Base-by-base conservation (phyloP, 2,797 vertebrate species). In the Echeneis naucrates region DNA sequence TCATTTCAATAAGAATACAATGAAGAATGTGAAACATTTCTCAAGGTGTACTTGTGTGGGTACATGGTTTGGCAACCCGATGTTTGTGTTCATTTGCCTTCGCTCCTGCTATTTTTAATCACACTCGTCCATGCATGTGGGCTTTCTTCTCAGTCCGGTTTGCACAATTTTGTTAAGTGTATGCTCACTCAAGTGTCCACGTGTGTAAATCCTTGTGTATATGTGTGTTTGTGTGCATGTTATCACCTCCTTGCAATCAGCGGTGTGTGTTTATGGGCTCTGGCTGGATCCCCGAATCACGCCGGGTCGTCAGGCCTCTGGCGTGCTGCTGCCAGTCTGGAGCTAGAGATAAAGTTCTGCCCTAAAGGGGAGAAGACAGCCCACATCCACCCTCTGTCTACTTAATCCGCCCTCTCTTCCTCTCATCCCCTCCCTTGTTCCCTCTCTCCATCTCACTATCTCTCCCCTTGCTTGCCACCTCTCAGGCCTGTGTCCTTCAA, bases 291-390 rank as follows among this genome's bases (percentile, higher is more conserved):
- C 75, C 75, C 55, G 60, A 83, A 81, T 82, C 69, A 33, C 8
- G 37, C 48, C 19, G 24, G 64, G 77, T 85, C 33, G 56, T 17
- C 33, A 38, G 82, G 58, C 53, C 68, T 85, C 61, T 74, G 79
- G 78, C 58, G 13, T 9, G 13, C 63, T 24, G 72, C 60, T 73
- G 78, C 82, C 72, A 38, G 82, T 89, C 90, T 93, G 92, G 76
- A 83, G 79, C 74, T 42, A 8, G 45, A 90, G 91, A 93, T 93
- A 93, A 92, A 89, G 86, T 85, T 84, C 63, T 75, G 78, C 77
- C 86, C 85, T 83, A 63, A 85, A 85, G 78, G 72, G 72, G 51
- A 72, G 64, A 63, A 82, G 65, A 74, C 67, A 47, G 84, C 37
- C 72, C 76, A 53, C 81, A 75, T 80, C 81, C 80, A 57, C 80